Conservation (phyloP, 2,888 invertebrate genomes). For the Zootermopsis nevadensis region DNA sequence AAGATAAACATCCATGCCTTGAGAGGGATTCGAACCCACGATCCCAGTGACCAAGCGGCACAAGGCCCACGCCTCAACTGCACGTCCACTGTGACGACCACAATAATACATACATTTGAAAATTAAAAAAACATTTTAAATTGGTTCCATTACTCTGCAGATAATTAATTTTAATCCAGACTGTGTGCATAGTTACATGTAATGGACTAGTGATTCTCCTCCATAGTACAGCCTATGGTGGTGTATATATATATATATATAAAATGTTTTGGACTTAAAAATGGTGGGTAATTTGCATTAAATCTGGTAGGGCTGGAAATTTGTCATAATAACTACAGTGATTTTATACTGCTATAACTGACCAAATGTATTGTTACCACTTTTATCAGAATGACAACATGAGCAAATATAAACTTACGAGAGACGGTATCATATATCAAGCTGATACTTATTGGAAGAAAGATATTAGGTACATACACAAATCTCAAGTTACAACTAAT, state of each 20-base stretch:
- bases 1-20: too few relatives aligned
- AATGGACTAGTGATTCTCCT: slow-evolving; percentile 61
- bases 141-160: slow-evolving; percentile 55
- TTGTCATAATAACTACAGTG: slow-evolving; percentile 58
- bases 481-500: slow-evolving; percentile 59
- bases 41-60: too few relatives aligned
- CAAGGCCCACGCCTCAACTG: too few relatives aligned
- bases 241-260: slow-evolving; percentile 59
- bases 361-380: slow-evolving; percentile 58
- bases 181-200: slow-evolving; percentile 60
- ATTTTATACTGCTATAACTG: slow-evolving; percentile 59
- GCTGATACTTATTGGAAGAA: slow-evolving; percentile 59
- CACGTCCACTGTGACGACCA: too few relatives aligned
- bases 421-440: slow-evolving; percentile 59
- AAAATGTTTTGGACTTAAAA: slow-evolving; percentile 59
- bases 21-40: too few relatives aligned
- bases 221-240: slow-evolving; percentile 59
- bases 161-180: slow-evolving; percentile 57
- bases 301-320: slow-evolving; percentile 58
- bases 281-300: slow-evolving; percentile 58
- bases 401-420: too few relatives aligned
- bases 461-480: slow-evolving; percentile 60
- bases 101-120: not conserved
- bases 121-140: not conserved
- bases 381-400: slow-evolving; percentile 55